Base-by-base conservation (phyloP, 1,140 invertebrate genomes). In the Glossosoma conforme region DNA sequence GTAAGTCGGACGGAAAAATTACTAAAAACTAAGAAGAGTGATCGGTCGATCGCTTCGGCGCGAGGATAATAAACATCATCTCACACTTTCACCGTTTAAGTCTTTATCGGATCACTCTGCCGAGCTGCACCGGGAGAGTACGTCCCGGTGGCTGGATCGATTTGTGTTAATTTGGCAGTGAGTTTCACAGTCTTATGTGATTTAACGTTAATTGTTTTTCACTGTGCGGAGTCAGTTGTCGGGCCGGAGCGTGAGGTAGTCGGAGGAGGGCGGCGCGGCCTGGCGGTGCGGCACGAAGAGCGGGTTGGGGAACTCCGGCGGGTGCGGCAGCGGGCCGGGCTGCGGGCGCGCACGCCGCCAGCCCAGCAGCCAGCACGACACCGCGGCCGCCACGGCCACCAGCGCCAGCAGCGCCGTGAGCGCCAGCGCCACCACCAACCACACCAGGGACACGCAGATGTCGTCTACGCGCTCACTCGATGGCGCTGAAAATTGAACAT, bases 291-390 rank as follows among this genome's bases (percentile, higher is more conserved):
- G 91, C 62, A 91, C 89, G 70, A 94, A 93, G 58, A 96, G 76
- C 42, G 92, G 91, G 67, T 96, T 95, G 42, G 92, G 92, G 74
- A 96, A 94, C 72, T 95, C 91, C 55, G 90, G 87, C 42, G 92
- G 92, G 77, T 96, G 92, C 56, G 91, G 91, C 63, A 96, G 78
- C 51, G 91, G 92, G 38, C 91, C 91, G 47, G 87, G 80, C 38
- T 84, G 81, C 62, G 90, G 89, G 38, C 89, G 87, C 61, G 87
- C 81, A 54, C 90, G 81, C 60, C 91, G 75, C 73, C 93, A 94
- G 50, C 92, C 92, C 81, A 95, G 90, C 36, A 95, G 76, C 91
- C 91, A 96, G 69, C 92, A 95, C 28, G 91, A 93, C 17, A 95
- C 91, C 35, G 91, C 91, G 24, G 94, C 89, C 15, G 92, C 92